Percentiles rank a stretch among this genome's conserved stretches.
Conservation (phyloP, 2,888 invertebrate species). For the Lasioglossum villosulum region DNA sequence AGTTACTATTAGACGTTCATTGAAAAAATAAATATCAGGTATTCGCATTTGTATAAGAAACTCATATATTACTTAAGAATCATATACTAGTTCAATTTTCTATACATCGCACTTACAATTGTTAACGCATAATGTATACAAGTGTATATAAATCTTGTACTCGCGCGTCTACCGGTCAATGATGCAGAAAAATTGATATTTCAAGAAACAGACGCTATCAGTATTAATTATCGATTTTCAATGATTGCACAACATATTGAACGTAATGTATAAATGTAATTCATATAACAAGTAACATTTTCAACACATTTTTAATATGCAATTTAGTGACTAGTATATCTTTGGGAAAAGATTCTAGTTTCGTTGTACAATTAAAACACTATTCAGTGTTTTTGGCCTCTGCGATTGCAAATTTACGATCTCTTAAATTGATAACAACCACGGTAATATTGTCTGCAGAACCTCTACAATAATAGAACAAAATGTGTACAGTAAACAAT, state of each 20-base stretch:
- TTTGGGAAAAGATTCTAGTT: slow-evolving; percentile 50
- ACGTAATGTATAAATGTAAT: slow-evolving; percentile 4
- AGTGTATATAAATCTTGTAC: slow-evolving; percentile 21
- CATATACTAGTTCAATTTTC: slow-evolving; percentile 21
- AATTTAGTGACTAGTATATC: slow-evolving; percentile 61
- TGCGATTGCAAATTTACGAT: slow-evolving; percentile 80
- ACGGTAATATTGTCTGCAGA: slow-evolving; percentile 98
- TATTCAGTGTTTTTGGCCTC: slow-evolving; percentile 66
- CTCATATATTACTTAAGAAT: slow-evolving; percentile 25
- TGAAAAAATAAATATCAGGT: slow-evolving; percentile 54
- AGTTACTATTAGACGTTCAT: slow-evolving; percentile 11
- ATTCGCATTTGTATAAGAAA: slow-evolving; percentile 40
- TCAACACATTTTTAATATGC: slow-evolving; percentile 24
- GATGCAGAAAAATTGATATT: slow-evolving; percentile 44
- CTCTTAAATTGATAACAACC: slow-evolving; percentile 93
- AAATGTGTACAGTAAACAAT: slow-evolving; percentile 48
- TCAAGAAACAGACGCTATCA: slow-evolving; percentile 8
- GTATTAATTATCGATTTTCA: neutral
- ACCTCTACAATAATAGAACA: slow-evolving; percentile 86
- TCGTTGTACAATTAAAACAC: slow-evolving; percentile 32
- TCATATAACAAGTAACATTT: slow-evolving; percentile 7
- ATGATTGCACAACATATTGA: slow-evolving; percentile 17
- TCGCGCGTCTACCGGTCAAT: slow-evolving; percentile 6
- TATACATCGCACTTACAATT: slow-evolving; percentile 15
- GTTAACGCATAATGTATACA: slow-evolving; percentile 20